Conservation (phyloP, 2,797 vertebrate genomes). For the Thripadectes ignobilis region DNA sequence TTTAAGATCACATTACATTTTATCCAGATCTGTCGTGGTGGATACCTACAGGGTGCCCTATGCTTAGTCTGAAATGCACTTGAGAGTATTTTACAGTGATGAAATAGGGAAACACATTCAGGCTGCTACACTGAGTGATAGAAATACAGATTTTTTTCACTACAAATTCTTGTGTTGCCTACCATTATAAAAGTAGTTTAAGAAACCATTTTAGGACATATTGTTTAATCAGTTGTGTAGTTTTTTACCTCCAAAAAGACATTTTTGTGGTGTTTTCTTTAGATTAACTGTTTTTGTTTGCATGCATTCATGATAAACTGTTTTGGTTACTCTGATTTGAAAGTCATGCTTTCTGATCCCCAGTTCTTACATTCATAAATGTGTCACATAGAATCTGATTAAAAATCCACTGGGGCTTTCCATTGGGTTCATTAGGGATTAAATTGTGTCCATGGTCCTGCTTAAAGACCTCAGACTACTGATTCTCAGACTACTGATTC, state of each 20-base stretch:
- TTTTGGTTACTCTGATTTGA: background rate
- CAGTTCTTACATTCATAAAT: background rate
- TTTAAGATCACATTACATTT: background rate
- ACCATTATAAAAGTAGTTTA: background rate
- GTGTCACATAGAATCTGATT: background rate
- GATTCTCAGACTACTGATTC: background rate
- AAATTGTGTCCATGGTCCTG: background rate
- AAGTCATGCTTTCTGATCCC: background rate
- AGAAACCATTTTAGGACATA: background rate
- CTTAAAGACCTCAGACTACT: background rate
- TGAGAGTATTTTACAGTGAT: background rate
- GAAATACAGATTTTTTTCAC: background rate
- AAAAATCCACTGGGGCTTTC: background rate
- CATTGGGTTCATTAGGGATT: background rate
- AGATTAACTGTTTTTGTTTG: background rate
- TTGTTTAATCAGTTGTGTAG: background rate
- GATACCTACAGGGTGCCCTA: background rate
- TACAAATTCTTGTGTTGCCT: background rate
- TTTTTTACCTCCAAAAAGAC: background rate
- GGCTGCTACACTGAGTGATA: fast-evolving
- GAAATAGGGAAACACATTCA: background rate
- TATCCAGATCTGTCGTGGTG: background rate
- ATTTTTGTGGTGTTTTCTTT: background rate
- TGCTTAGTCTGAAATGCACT: background rate
- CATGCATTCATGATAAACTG: background rate